A percentile compares a stretch with the other conserved stretches of the same genome.
Evolutionary conservation across 1,140 invertebrate genomes (phyloP).

Genomic region (Vanessa atalanta): DNA sequence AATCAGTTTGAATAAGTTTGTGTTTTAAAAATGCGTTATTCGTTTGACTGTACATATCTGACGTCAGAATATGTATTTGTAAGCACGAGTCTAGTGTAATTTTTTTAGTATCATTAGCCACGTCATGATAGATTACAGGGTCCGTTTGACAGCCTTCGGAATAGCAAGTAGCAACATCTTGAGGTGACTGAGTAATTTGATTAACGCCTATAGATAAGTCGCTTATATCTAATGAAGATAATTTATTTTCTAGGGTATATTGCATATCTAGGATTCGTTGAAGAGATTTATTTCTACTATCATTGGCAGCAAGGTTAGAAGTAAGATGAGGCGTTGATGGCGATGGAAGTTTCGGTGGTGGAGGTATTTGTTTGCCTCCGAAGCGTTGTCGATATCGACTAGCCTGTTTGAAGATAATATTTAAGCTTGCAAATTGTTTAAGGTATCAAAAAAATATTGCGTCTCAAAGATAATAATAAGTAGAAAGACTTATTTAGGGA

Average conservation of each 20-base stretch:
- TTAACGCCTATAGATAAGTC: conserved; percentile 67
- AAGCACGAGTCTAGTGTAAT: conserved; percentile 64
- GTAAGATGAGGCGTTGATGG: conserved; percentile 56
- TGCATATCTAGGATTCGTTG: conserved; percentile 74
- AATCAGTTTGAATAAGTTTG: conserved; percentile 64
- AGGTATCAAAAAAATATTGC: conserved; percentile 12
- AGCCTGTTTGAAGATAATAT: conserved; percentile 69
- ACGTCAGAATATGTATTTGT: conserved; percentile 56
- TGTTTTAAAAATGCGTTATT: conserved; percentile 62
- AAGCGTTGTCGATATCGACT: conserved; percentile 73
- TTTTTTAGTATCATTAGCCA: conserved; percentile 67
- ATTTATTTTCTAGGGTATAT: conserved; percentile 64
- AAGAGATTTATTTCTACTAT: conserved; percentile 52
- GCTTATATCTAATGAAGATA: conserved; percentile 66
- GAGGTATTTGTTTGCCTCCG: conserved; percentile 65
- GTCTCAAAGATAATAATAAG: conserved; percentile 15
- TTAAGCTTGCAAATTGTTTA: conserved; percentile 22
- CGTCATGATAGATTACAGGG: conserved; percentile 65
- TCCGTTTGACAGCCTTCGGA: conserved; percentile 75
- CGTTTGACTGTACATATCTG: conserved; percentile 71
- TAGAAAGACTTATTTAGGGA: conserved; percentile 33
- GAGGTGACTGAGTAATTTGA: conserved; percentile 62
- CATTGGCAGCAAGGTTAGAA: conserved; percentile 51
- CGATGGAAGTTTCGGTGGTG: conserved; percentile 51
- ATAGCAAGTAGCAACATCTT: conserved; percentile 58